Base-by-base conservation (phyloP, 2,113 vertebrate species). In the Ceyx margarethae region DNA sequence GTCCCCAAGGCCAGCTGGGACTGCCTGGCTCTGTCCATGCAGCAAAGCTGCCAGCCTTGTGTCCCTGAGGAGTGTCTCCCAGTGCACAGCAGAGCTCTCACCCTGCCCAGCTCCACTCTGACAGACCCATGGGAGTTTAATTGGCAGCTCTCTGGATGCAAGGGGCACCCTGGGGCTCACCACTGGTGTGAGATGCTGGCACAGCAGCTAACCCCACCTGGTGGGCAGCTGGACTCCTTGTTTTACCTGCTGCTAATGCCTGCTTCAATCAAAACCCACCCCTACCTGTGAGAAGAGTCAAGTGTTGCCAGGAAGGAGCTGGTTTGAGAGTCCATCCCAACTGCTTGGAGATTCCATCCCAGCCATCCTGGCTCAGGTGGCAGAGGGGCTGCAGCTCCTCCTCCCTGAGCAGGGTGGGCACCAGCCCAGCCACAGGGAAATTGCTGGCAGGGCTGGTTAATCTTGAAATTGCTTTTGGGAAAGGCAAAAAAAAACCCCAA, bases 41-140 rank as follows among this genome's bases (percentile, higher is more conserved):
- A 77, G 51, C 16, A 62, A 46, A 90, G 45, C 23, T 42, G 22
- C 21, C 23, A 23, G 46, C 10, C 65, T 72, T 51, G 11, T 0
- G 0, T 33, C 57, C 53, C 33, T 1, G 60, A 19, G 62, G 0
- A 4, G 22, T 60, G 19, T 15, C 76, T 43, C 26, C 28, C 43
- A 62, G 71, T 37, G 19, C 2, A 1, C n/a, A 85, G 56, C 37
- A 80, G 56, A 62, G 51, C 26, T 84, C 58, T n/a, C 69, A 29
- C 13, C 5, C 4, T 9, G 40, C 20, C 33, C n/a, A 19, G 57
- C 33, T 5, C 26, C 29, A 5, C 26, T 83, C n/a, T 0, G 0
- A 84, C 11, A 80, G 51, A 81, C 77, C 3, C n/a, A 66, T 0
- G 3, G 21, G 54, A 48, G 5, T 53, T 61, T 67, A 46, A 21